These are phyloP conservation scores for Halocynthia roretzi DNA, from an alignment of 23 tunicate species.

Conservation along the genomic window DNA sequence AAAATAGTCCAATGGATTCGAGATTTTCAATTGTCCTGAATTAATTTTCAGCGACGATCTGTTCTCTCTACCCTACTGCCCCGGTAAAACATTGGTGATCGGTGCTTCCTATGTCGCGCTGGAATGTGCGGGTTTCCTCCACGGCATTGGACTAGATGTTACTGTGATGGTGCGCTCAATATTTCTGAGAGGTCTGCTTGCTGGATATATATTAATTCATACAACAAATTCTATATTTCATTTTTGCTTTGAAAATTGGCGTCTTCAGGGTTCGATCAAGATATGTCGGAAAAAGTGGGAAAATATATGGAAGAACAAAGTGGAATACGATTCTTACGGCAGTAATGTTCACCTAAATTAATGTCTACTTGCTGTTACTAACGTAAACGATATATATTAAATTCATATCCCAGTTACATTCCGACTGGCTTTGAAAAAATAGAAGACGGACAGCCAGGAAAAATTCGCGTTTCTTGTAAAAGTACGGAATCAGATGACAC, in stretches of 20 bases:
- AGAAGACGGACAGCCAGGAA: constrained; percentile 51
- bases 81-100: constrained; percentile 86
- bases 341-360: constrained; percentile 17
- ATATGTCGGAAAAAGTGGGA: constrained; percentile 83
- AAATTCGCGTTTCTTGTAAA: constrained; percentile 42
- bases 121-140: constrained; percentile 92
- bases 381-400: no score
- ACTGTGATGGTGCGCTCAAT: constrained; percentile 94
- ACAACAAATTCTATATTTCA: background rate
- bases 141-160: constrained; percentile 84
- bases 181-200: constrained; percentile 65
- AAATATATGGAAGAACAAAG: constrained; percentile 49
- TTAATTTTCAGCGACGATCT: constrained; percentile 57
- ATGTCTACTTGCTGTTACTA: background rate
- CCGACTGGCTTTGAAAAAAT: constrained; percentile 62
- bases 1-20: background rate
- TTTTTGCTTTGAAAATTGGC: background rate
- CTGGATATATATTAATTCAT: background rate
- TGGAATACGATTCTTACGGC: constrained; percentile 40
- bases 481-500: constrained; percentile 39
- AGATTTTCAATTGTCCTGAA: background rate
- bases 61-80: constrained; percentile 73
- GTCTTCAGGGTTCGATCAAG: constrained; percentile 81
- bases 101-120: constrained; percentile 94
- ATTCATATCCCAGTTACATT: constrained; percentile 26